These are phyloP conservation scores for Tribolium freemani DNA, from an alignment of 2,888 invertebrate species.

Conservation along the genomic window DNA sequence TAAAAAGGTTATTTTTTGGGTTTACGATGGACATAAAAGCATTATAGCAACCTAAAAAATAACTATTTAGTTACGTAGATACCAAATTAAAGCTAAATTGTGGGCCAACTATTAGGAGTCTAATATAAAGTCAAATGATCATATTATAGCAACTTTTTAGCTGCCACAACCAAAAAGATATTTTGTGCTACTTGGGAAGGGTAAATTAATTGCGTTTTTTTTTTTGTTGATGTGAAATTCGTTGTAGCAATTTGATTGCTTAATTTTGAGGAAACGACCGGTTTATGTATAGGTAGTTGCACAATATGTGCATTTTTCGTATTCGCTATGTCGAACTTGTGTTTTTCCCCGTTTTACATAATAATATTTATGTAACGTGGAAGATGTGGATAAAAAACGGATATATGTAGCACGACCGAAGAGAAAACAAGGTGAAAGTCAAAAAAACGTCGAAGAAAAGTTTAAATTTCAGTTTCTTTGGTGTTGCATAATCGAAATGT, in stretches of 20 bases:
- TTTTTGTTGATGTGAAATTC: no score
- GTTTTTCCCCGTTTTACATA: neutral
- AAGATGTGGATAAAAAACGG: slow-evolving; percentile 5
- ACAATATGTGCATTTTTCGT: neutral
- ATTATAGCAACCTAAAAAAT: no score
- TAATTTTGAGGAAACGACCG: neutral
- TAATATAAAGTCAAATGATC: no score
- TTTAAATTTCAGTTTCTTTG: slow-evolving; percentile 14
- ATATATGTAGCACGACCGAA: slow-evolving; percentile 37
- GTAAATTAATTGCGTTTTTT: no score
- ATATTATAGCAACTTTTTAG: no score
- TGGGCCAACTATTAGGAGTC: no score
- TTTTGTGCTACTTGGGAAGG: no score
- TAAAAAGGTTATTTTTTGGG: no score
- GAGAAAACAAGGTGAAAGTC: slow-evolving; percentile 47
- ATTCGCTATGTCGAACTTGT: neutral
- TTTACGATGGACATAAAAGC: no score
- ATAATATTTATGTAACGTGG: slow-evolving; percentile 28
- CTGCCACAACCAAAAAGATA: no score
- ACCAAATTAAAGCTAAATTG: no score
- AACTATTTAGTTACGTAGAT: no score
- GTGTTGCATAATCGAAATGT: neutral
- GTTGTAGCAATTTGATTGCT: neutral
- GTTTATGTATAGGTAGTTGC: neutral
- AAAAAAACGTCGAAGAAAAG: slow-evolving; percentile 37